These are phyloP conservation scores for Drosophila multiciliata DNA, from an alignment of 2,888 invertebrate species.

Conservation along the genomic window DNA sequence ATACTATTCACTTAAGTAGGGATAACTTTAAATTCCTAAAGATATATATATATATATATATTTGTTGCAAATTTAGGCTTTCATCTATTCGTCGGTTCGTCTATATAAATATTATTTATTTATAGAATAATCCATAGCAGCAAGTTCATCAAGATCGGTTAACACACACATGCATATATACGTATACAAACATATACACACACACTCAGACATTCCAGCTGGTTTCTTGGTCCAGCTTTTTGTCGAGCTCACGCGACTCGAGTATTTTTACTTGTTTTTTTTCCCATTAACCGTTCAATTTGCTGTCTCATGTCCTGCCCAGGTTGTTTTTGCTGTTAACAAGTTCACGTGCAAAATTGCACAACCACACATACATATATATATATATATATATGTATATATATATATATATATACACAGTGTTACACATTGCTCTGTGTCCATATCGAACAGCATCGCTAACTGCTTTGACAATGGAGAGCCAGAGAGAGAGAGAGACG, in stretches of 20 bases:
- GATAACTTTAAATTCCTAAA: neutral
- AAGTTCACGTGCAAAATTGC: conserved; percentile 73
- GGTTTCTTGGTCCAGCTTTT: neutral
- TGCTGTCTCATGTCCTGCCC: conserved; percentile 60
- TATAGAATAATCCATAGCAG: neutral
- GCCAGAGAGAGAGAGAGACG: neutral
- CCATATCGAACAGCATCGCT: conserved; percentile 20
- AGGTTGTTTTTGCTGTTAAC: conserved; percentile 56
- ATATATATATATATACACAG: neutral
- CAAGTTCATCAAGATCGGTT: neutral
- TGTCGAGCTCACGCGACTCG: neutral
- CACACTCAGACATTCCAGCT: neutral
- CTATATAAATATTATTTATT: neutral
- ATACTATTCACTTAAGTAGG: too few relatives aligned
- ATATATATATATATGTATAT: neutral
- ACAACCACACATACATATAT: neutral
- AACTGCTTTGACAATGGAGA: conserved; percentile 39
- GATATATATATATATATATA: neutral
- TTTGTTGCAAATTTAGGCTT: neutral
- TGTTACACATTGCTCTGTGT: conserved; percentile 13
- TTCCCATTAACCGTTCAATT: conserved; percentile 65
- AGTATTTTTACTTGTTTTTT: neutral
- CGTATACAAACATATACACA: neutral
- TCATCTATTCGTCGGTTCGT: neutral
- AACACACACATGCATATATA: neutral